Base-by-base conservation (phyloP, 2,113 vertebrate species). In the Seriola dumerili region DNA sequence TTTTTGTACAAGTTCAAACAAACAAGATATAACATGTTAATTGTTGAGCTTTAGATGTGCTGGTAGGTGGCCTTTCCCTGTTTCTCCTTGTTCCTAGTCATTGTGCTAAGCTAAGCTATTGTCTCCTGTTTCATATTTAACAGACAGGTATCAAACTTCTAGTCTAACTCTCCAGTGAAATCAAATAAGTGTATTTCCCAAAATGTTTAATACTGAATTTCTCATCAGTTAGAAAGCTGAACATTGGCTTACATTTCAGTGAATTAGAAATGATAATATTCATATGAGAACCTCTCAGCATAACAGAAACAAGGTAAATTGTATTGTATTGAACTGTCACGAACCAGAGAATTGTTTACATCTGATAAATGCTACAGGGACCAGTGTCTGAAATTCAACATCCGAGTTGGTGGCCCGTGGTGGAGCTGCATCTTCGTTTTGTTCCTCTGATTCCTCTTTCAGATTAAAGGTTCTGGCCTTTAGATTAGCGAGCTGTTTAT, bases 401-500 rank as follows among this genome's bases (percentile, higher is more conserved):
- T 5, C 5, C 62, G 40, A 42, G 40, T 42, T 2, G 40, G 40
- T 42, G 40, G 40, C 40, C 40, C 2, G 10, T 42, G 40, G 8
- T 42, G 40, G 40, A 42, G 40, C 40, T 42, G 40, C 40, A 4
- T 42, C 40, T 42, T 8, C 9, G 40, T 42, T 40, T 42, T 32
- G 40, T 67, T 66, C 36, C 52, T 40, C 25, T 48, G 29, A 17
- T 74, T 88, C 19, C 73, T 59, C 48, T 38, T 7, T 61, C 25
- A 63, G 32, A 78, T 63, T 13, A 72, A 70, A 62, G n/a, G 40
- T 52, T 34, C 46, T 50, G 54, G 62, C 42, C 54, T 84, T 77
- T 48, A 48, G 3, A 87, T 68, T 11, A 50, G 40, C 4, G 5
- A 21, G 16, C 40, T 57, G 74, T 84, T 72, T 48, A 7, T 69